Evolutionary conservation across 2,797 vertebrate genomes (phyloP).

Genomic region (Limosa lapponica): DNA sequence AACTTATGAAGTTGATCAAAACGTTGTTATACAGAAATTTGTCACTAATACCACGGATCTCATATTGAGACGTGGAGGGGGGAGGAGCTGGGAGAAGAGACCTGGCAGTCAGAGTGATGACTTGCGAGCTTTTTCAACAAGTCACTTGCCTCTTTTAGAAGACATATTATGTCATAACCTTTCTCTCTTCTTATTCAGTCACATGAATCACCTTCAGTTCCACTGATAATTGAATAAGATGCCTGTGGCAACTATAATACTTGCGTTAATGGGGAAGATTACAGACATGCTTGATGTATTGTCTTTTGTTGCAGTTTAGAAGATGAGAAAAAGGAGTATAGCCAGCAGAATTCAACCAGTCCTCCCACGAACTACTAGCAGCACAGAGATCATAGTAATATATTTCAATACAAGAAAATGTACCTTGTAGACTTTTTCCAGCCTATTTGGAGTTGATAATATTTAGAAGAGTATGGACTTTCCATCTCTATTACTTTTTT

Average conservation of each 20-base stretch:
- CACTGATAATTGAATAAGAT: background rate
- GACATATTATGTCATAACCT: background rate
- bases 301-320: background rate
- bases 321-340: background rate
- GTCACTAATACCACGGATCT: background rate
- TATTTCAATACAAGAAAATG: background rate
- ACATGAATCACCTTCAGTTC: background rate
- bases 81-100: background rate
- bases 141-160: background rate
- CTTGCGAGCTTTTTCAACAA: conserved; percentile 15
- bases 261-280: background rate
- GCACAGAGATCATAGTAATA: background rate
- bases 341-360: background rate
- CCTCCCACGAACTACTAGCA: background rate
- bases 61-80: background rate
- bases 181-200: background rate
- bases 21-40: background rate
- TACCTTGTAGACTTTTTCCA: background rate
- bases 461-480: background rate
- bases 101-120: background rate
- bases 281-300: background rate
- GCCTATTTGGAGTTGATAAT: background rate
- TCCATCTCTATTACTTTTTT: background rate
- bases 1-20: background rate
- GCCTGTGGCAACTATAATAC: background rate